Conservation (phyloP, 2,888 invertebrate genomes). For the Drepanosiphum platanoidis region DNA sequence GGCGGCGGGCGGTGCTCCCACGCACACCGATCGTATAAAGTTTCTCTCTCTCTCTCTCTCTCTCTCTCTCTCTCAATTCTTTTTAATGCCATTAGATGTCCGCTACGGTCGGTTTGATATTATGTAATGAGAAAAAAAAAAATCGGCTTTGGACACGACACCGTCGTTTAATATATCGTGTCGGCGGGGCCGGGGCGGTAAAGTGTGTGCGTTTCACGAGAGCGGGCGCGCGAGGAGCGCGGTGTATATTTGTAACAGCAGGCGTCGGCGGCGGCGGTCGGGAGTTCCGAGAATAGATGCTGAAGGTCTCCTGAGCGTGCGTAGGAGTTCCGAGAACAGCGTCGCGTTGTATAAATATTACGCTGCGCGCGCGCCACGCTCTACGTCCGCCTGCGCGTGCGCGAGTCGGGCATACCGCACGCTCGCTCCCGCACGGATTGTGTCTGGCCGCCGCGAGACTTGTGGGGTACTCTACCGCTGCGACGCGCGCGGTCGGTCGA, state of each 20-base stretch:
- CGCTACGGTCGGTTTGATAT: background rate
- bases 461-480: no score
- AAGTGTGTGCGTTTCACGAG: background rate
- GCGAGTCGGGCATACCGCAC: background rate
- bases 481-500: no score
- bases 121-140: background rate
- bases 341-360: constrained; percentile 48
- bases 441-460: no score
- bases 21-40: background rate
- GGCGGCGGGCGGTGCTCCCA: no score
- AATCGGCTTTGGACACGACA: background rate
- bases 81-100: background rate
- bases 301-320: constrained; percentile 61
- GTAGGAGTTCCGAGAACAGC: constrained; percentile 60
- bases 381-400: background rate
- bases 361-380: background rate
- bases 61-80: no score
- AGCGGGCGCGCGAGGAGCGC: background rate
- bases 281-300: constrained; percentile 60
- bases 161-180: background rate
- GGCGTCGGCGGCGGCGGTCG: constrained; percentile 47
- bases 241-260: constrained; percentile 48
- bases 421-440: background rate
- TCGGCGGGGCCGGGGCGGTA: background rate
- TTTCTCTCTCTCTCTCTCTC: no score